These are phyloP conservation scores for Eclectus roratus DNA, from an alignment of 2,113 vertebrate genomes.

Conservation along the genomic window DNA sequence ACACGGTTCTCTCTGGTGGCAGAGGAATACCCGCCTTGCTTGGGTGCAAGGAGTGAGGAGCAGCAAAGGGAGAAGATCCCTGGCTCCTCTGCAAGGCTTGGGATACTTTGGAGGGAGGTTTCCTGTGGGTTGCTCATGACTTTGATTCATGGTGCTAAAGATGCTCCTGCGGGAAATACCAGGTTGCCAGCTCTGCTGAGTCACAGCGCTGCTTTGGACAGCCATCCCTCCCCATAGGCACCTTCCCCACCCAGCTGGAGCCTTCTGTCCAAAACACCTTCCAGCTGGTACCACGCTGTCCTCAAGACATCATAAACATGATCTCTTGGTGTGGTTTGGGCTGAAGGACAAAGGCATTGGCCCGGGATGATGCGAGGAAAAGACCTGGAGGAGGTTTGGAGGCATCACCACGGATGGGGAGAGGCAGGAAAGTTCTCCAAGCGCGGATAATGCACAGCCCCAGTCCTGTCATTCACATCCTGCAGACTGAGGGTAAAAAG, in stretches of 20 bases:
- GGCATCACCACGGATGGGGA: not conserved
- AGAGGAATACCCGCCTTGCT: not conserved
- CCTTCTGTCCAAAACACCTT: not conserved
- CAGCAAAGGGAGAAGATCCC: not conserved
- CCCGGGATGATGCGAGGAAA: fast-evolving
- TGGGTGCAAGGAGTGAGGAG: not conserved
- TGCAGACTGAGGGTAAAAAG: not conserved
- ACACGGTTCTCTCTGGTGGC: not conserved
- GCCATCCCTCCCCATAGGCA: no score
- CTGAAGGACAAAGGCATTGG: not conserved
- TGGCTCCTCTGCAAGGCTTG: not conserved
- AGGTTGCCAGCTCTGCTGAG: not conserved
- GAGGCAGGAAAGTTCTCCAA: not conserved
- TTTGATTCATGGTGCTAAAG: not conserved
- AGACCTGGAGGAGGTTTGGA: not conserved
- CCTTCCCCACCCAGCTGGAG: not conserved
- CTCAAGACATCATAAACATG: not conserved
- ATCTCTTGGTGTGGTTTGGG: not conserved
- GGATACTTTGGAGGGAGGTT: not conserved
- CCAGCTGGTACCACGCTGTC: not conserved
- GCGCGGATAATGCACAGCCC: fast-evolving
- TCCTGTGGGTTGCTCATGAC: not conserved
- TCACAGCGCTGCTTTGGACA: not conserved
- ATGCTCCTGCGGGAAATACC: not conserved
- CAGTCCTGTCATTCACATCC: not conserved